Conservation (phyloP, 1,140 invertebrate genomes). For the Philopotamus ludificatus region DNA sequence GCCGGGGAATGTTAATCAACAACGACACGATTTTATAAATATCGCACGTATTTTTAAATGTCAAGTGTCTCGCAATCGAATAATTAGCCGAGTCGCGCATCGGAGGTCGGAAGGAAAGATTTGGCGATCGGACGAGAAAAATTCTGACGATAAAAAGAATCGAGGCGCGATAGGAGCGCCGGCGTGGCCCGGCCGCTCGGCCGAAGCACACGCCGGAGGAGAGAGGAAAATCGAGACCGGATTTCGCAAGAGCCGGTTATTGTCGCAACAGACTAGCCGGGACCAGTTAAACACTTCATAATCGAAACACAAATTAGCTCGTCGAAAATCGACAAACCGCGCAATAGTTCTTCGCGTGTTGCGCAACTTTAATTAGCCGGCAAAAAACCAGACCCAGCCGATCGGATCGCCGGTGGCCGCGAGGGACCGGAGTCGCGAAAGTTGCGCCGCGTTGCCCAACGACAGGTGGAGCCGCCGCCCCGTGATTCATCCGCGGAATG, state of each 20-base stretch:
- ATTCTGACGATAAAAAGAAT: too few relatives aligned
- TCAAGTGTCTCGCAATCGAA: too few relatives aligned
- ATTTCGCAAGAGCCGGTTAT: conserved; percentile 30
- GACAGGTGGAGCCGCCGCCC: neutral
- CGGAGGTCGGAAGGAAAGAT: too few relatives aligned
- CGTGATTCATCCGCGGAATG: neutral
- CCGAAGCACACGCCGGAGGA: neutral
- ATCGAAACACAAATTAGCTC: conserved; percentile 10
- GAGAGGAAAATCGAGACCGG: conserved; percentile 29
- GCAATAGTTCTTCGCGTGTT: neutral
- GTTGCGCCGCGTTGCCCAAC: neutral
- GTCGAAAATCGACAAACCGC: conserved; percentile 1
- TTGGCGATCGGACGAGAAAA: too few relatives aligned
- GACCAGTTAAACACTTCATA: conserved; percentile 1
- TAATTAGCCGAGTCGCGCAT: too few relatives aligned
- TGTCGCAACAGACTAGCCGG: conserved; percentile 14
- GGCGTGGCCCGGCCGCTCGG: neutral
- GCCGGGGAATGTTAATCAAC: neutral
- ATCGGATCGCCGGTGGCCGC: neutral
- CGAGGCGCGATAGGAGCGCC: neutral
- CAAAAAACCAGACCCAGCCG: conserved; percentile 1
- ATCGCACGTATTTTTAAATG: too few relatives aligned
- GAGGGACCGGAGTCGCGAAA: neutral
- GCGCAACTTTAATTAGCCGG: conserved; percentile 3
- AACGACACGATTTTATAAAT: too few relatives aligned